Base-by-base conservation (phyloP, 2,113 vertebrate species). In the Nannospalax galili region DNA sequence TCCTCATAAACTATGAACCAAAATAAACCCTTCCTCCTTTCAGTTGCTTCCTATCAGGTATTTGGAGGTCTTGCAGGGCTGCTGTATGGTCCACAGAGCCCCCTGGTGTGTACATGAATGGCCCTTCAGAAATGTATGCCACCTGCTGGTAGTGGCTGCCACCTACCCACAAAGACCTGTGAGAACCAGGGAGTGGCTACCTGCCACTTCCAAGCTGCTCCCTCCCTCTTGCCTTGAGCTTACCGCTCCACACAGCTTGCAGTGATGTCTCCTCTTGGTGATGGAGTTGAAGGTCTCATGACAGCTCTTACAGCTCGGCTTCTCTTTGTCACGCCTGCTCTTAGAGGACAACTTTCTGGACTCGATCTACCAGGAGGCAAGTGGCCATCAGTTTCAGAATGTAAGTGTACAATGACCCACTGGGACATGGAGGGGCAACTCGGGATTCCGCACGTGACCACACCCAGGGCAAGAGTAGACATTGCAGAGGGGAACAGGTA, bases 221-320 rank as follows among this genome's bases (percentile, higher is more conserved):
- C 30, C 30, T 48, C 12, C 42, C 60, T 40, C 26, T 70, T 3
- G 20, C 9, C 48, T 8, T 1, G 30, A 88, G 98, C 99, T 99
- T 96, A 99, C 99, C 93, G 98, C 99, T 92, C 99, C 99, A 6
- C 99, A 99, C 92, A 98, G 98, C 98, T 99, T 99, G 98, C 99
- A 99, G 96, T 99, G 99, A 96, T 99, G 99, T 94, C 98, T 98
- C 96, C 99, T 98, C 97, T 99, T 99, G 7, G 99, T 99, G 98
- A 99, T 99, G 58, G 99, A 99, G 92, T 99, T 99, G 96, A 99
- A 99, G 97, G 98, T 99, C 97, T 99, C 99, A 0, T 97, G 99
- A 93, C 99, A 99, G 97, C 99, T 99, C 98, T 99, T 99, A 97
- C 99, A 99, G 1, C 98, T 98, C 91, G 99, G 99, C 92, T 99